Evolutionary conservation across 2,113 vertebrate genomes (phyloP).

Genomic region (Megaceryle torquata): DNA sequence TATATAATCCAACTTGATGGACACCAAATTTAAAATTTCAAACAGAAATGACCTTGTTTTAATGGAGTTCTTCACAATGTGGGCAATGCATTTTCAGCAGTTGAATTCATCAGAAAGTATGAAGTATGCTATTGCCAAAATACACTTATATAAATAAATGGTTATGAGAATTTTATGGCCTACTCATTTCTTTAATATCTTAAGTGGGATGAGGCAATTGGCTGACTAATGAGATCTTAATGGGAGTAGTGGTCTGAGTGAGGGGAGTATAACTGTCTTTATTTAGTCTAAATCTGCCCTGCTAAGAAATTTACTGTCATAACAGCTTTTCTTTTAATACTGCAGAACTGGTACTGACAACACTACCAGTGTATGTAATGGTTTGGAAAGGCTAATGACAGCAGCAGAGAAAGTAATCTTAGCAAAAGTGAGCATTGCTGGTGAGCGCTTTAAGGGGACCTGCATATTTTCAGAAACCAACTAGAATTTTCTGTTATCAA

Average conservation of each 20-base stretch:
- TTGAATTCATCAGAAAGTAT: not conserved
- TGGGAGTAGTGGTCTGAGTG: conserved; percentile 15
- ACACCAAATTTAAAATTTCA: not conserved
- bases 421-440: not conserved
- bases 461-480: not conserved
- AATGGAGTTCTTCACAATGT: not conserved
- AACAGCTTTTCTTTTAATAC: not conserved
- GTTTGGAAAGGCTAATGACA: not conserved
- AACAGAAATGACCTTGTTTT: not conserved
- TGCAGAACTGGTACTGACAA: not conserved
- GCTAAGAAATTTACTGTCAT: not conserved
- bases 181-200: conserved; percentile 50
- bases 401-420: not conserved
- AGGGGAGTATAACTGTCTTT: conserved; percentile 8
- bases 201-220: conserved; percentile 48
- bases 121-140: not conserved
- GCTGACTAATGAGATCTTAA: conserved; percentile 62
- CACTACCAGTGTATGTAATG: not conserved
- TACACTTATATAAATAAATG: conserved; percentile 15
- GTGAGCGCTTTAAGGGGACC: not conserved
- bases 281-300: conserved; percentile 18
- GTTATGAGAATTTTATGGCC: conserved; percentile 59
- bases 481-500: not conserved
- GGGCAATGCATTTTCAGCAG: not conserved
- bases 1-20: not conserved